A percentile compares a stretch with the other conserved stretches of the same genome.
Conservation (phyloP, 2,113 vertebrate species). For the Mesitornis unicolor region DNA sequence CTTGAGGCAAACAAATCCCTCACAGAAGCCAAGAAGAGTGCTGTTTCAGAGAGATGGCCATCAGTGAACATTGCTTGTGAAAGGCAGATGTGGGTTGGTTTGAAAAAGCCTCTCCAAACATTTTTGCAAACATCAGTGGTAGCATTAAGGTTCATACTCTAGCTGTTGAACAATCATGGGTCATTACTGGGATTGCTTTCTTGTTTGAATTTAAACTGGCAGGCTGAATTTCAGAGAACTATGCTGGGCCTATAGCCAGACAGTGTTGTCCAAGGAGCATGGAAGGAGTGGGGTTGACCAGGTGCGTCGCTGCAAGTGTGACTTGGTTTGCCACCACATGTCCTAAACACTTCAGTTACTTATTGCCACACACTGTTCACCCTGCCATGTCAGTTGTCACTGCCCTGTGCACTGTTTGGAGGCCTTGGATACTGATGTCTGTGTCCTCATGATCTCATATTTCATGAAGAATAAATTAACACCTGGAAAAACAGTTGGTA, state of each 20-base stretch:
- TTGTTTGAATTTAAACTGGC: neutral
- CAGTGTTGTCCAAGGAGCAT: neutral
- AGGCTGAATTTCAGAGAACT: neutral
- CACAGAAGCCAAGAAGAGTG: neutral
- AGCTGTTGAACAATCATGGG: neutral
- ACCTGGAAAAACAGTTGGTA: neutral
- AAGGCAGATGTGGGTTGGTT: neutral
- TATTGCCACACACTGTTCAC: neutral
- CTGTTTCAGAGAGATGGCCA: neutral
- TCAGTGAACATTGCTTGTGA: neutral
- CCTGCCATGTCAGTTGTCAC: neutral
- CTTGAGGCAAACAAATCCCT: neutral
- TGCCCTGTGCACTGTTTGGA: neutral
- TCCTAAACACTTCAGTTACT: neutral
- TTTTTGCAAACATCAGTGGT: neutral
- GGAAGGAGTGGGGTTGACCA: neutral
- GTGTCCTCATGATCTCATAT: neutral
- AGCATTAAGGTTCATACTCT: neutral
- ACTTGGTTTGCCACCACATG: neutral
- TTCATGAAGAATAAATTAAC: neutral
- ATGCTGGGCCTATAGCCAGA: neutral
- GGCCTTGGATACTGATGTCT: neutral
- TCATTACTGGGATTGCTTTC: neutral
- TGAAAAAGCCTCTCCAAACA: neutral
- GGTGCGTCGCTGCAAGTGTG: fast-evolving